Evolutionary conservation across 2,888 invertebrate genomes (phyloP), one percentile per base, ranked within the genome.

Genomic region (Chrysotoxum bicinctum): DNA sequence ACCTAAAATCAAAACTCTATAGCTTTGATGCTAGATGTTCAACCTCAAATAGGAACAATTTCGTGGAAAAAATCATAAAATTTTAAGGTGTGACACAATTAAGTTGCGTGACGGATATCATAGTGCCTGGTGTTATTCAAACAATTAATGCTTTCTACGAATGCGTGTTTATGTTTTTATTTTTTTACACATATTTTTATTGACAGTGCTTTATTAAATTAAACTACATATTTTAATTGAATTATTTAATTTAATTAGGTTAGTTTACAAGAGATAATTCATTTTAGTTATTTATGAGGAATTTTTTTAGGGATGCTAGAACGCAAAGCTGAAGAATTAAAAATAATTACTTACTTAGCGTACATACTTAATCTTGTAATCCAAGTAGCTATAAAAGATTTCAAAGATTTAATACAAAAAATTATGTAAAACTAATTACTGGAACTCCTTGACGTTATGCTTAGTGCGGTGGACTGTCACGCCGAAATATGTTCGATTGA

Each of bases 31-130:
- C 12, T 37, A 40, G 54, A 32, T 16, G 37, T 43, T 43, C 8
- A 7, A 37, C 32, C 23, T 50, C 26, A 14, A 54, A 64, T 37
- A 30, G 58, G 40, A 56, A 79, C 58, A 30, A 19, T 48, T 73
- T 66, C 16, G 30, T 8, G 30, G 58, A 50, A 50, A 50, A 40
- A 40, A 50, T 77, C 62, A 70, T 70, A 62, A 70, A 70, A 77
- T 32, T 43, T 70, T 70, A 12, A 62, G 52, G 70, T 77, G 72
- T 48, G 43, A 73, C 40, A 66, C 48, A 58, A 45, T 78, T 64
- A 56, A 64, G 56, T 73, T 72, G 78, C 66, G 73, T 73, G 62
- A 70, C 70, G 62, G 10, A 43, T 43, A 45, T 35, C 1, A 30
- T 16, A 43, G 43, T 45, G 16, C 32, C 14, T 58, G 9, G 45